Percentiles rank a stretch among this genome's conserved stretches.
Conservation (phyloP, 2,113 vertebrate species). For the Lophochroa leadbeateri region DNA sequence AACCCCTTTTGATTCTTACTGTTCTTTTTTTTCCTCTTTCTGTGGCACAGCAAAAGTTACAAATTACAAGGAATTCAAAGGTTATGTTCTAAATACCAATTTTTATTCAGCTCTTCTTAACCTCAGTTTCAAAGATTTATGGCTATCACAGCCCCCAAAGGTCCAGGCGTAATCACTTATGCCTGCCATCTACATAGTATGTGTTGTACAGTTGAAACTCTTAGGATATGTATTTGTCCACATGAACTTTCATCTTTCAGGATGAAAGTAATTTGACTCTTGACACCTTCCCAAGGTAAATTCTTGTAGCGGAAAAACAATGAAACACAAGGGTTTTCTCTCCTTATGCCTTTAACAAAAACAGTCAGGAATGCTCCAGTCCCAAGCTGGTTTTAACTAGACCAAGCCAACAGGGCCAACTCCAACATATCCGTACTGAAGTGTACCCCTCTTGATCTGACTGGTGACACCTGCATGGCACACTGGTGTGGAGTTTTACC, state of each 20-base stretch:
- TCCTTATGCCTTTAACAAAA: not conserved
- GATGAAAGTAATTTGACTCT: not conserved
- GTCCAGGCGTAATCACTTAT: not conserved
- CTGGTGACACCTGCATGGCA: not conserved
- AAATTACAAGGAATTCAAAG: not conserved
- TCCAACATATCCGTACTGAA: rapidly evolving
- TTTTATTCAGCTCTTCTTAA: not conserved
- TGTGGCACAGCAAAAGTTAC: not conserved
- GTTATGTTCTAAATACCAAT: not conserved
- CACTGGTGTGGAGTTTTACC: not conserved
- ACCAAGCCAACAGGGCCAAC: not conserved
- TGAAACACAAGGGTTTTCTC: not conserved
- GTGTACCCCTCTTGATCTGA: rapidly evolving
- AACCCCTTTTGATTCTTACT: not conserved
- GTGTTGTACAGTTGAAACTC: not conserved
- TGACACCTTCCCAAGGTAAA: not conserved
- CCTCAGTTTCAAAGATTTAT: not conserved
- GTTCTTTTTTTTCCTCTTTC: not conserved
- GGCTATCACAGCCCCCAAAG: not conserved
- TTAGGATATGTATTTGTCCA: not conserved
- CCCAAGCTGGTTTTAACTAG: not conserved
- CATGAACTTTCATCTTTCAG: not conserved
- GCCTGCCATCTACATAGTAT: not conserved
- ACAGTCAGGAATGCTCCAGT: not conserved
- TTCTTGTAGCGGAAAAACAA: not conserved